Evolutionary conservation across 2,888 invertebrate species (phyloP).

Genomic region (Gari tellinella): DNA sequence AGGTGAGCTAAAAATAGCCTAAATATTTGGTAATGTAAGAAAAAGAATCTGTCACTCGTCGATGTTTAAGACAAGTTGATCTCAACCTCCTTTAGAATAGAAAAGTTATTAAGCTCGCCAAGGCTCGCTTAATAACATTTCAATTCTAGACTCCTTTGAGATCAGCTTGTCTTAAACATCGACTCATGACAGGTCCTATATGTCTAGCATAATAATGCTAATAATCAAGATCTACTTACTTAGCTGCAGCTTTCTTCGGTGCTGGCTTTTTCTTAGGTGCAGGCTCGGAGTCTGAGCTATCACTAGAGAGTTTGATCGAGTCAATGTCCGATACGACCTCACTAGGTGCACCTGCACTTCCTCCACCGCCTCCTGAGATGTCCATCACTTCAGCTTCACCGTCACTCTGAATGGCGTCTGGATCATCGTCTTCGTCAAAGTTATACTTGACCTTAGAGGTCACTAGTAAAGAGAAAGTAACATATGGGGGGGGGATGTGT

Average conservation of each 20-base stretch:
- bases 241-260: slow-evolving; percentile 9
- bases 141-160: no score
- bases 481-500: no score
- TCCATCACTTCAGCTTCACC: neutral
- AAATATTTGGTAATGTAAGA: no score
- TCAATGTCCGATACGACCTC: neutral
- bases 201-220: no score
- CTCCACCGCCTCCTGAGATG: neutral
- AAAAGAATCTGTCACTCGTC: no score
- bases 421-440: slow-evolving; percentile 1
- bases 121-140: no score
- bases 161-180: no score
- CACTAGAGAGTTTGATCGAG: neutral
- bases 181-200: no score
- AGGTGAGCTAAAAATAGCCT: no score
- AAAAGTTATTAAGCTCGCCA: no score
- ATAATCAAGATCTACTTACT: slow-evolving; percentile 7
- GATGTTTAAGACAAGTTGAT: no score
- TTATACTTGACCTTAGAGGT: slow-evolving; percentile 5
- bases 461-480: neutral
- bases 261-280: neutral
- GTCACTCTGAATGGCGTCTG: neutral
- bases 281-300: neutral
- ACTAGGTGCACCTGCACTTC: neutral
- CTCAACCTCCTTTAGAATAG: no score